Evolutionary conservation across 2,113 vertebrate species (phyloP).

Genomic region (Coptodon rendalli): DNA sequence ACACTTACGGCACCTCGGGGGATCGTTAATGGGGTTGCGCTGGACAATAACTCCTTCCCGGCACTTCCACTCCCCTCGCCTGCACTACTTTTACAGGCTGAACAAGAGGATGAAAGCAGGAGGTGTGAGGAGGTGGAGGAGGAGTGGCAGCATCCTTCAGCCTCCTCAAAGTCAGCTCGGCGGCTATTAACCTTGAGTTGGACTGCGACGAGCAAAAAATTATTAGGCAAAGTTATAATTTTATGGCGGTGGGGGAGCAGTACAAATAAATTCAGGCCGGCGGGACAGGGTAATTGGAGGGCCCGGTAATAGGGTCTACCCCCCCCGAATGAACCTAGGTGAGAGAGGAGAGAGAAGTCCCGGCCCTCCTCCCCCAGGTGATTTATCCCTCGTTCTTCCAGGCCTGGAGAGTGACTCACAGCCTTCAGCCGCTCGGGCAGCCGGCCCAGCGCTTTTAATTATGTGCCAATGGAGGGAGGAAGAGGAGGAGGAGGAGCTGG

Average conservation of each 20-base stretch:
- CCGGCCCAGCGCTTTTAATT: constrained; percentile 68
- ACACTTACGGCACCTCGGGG: constrained; percentile 62
- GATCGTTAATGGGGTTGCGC: constrained; percentile 61
- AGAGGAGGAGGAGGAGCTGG: constrained; percentile 15
- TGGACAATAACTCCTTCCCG: constrained; percentile 66
- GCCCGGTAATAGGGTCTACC: constrained; percentile 64
- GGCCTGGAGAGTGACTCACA: constrained; percentile 70
- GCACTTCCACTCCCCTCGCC: constrained; percentile 43
- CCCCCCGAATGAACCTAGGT: constrained; percentile 62
- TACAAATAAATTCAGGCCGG: constrained; percentile 74
- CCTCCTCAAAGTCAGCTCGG: constrained; percentile 68
- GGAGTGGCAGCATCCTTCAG: constrained; percentile 60
- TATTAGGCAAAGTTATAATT: constrained; percentile 79
- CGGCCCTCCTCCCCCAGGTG: constrained; percentile 52
- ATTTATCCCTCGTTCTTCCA: constrained; percentile 67
- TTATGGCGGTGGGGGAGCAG: constrained; percentile 70
- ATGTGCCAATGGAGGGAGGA: constrained; percentile 49
- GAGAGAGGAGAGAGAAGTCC: constrained; percentile 68
- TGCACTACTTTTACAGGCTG: constrained; percentile 59
- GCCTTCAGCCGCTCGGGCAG: constrained; percentile 65
- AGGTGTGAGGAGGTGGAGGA: constrained; percentile 21
- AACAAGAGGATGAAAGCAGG: constrained; percentile 45
- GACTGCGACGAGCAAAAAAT: constrained; percentile 71
- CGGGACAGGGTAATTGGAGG: constrained; percentile 77
- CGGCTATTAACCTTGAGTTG: constrained; percentile 76